Percentiles rank a stretch among this genome's conserved stretches.
Conservation (phyloP, 2,888 invertebrate genomes). For the Macrostomum cliftonense region DNA sequence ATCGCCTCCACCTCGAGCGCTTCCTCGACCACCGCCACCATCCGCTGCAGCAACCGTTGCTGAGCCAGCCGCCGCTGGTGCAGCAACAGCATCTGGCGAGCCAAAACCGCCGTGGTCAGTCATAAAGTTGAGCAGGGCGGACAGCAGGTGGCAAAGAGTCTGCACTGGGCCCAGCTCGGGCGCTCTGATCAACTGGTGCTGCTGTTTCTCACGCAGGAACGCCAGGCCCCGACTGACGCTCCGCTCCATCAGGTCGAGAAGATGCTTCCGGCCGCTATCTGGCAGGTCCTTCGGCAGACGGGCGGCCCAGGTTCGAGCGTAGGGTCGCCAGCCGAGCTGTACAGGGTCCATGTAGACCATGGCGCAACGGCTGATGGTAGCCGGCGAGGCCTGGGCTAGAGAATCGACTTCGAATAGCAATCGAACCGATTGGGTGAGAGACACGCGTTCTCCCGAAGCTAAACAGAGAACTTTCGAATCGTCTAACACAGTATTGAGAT, state of each 20-base stretch:
- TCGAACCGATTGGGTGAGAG: constrained; percentile 27
- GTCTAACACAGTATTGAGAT: constrained; percentile 36
- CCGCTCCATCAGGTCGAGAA: constrained; percentile 27
- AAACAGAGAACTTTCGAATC: constrained; percentile 35
- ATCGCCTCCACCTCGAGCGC: no score
- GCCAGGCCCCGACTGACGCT: constrained; percentile 26
- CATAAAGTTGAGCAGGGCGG: constrained; percentile 31
- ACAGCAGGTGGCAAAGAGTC: constrained; percentile 28
- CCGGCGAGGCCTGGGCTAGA: constrained; percentile 31
- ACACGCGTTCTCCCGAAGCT: constrained; percentile 33
- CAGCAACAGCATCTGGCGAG: no score
- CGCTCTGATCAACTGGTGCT: constrained; percentile 23
- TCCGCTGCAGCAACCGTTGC: no score
- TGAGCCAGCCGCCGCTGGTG: no score
- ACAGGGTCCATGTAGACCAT: constrained; percentile 38
- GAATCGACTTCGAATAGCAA: constrained; percentile 37
- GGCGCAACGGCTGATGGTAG: constrained; percentile 36
- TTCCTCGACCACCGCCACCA: no score
- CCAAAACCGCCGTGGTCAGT: constrained; percentile 32
- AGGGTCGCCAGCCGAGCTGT: constrained; percentile 33
- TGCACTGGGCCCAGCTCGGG: constrained; percentile 26
- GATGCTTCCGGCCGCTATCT: constrained; percentile 26
- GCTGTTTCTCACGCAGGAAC: constrained; percentile 21
- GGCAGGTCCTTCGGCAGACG: constrained; percentile 27
- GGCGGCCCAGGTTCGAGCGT: constrained; percentile 31